These are phyloP conservation scores for Halichoeres trimaculatus DNA, from an alignment of 2,113 vertebrate genomes.

Conservation along the genomic window DNA sequence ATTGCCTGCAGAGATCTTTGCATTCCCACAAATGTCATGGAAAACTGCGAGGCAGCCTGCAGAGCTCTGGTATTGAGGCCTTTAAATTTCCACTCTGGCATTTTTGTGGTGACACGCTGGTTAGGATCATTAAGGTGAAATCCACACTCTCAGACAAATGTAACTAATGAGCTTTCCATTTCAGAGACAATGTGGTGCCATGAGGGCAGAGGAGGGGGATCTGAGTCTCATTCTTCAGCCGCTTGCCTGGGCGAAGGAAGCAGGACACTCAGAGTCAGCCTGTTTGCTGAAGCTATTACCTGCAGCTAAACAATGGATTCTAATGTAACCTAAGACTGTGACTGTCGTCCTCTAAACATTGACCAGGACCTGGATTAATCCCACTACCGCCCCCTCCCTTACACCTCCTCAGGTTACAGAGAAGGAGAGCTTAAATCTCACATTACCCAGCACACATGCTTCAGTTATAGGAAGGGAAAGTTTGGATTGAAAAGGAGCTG, in stretches of 20 bases:
- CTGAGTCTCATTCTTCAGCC: not conserved
- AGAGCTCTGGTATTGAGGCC: not conserved
- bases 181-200: not conserved
- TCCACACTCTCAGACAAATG: slow-evolving; percentile 11
- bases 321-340: slow-evolving; percentile 55
- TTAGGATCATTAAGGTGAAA: slow-evolving; percentile 32
- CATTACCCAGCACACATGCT: slow-evolving; percentile 2
- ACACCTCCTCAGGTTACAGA: slow-evolving; percentile 50
- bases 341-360: slow-evolving; percentile 50
- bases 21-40: not conserved
- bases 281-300: slow-evolving; percentile 43
- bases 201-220: not conserved
- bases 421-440: slow-evolving; percentile 24
- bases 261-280: slow-evolving; percentile 37
- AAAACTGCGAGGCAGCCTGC: not conserved
- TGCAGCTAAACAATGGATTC: slow-evolving; percentile 43
- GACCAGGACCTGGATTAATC: slow-evolving; percentile 47
- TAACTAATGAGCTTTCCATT: slow-evolving; percentile 28
- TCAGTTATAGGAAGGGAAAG: not conserved
- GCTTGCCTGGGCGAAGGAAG: not conserved
- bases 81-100: slow-evolving; percentile 27
- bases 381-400: slow-evolving; percentile 22
- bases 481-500: slow-evolving; percentile 1
- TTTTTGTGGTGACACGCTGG: slow-evolving; percentile 22
- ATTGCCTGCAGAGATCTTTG: not conserved